A percentile compares a stretch with the other conserved stretches of the same genome.
These are phyloP conservation scores for Serrognathus titanus DNA, from an alignment of 2,888 invertebrate genomes.

Conservation along the genomic window DNA sequence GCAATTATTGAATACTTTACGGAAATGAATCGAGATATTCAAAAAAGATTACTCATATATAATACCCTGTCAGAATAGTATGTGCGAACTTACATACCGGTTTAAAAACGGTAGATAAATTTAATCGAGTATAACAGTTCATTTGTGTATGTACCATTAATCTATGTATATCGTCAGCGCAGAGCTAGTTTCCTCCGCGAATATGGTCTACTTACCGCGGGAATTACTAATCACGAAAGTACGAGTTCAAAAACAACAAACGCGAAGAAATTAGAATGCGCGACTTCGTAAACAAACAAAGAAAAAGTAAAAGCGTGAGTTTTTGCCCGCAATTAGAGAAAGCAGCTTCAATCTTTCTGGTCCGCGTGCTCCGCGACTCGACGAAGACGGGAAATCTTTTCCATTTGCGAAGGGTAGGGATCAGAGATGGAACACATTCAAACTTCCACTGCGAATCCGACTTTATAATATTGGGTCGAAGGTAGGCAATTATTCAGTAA, in stretches of 20 bases:
- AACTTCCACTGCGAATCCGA: constrained; percentile 37
- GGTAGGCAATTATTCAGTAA: constrained; percentile 23
- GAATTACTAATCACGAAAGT: neutral
- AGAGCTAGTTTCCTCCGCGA: neutral
- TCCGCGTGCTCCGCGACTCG: neutral
- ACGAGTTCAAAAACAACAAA: neutral
- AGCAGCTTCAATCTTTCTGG: neutral
- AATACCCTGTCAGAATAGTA: too few species aligned
- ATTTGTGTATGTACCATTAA: too few species aligned
- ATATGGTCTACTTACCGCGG: neutral
- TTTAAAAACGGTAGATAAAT: too few species aligned
- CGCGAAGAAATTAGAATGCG: neutral
- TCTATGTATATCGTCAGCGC: too few species aligned
- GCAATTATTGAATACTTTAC: too few species aligned
- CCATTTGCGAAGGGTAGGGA: constrained; percentile 17
- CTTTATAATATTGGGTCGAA: constrained; percentile 33
- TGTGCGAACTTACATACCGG: too few species aligned
- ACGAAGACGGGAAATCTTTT: neutral
- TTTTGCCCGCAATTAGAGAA: neutral
- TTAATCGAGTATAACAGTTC: too few species aligned
- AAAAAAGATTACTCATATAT: too few species aligned
- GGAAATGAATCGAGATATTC: too few species aligned
- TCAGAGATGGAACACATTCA: constrained; percentile 36
- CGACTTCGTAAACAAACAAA: neutral
- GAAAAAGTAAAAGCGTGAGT: constrained; percentile 4